Conservation (phyloP, 2,113 vertebrate species). For the Apistogramma diplotaenia region DNA sequence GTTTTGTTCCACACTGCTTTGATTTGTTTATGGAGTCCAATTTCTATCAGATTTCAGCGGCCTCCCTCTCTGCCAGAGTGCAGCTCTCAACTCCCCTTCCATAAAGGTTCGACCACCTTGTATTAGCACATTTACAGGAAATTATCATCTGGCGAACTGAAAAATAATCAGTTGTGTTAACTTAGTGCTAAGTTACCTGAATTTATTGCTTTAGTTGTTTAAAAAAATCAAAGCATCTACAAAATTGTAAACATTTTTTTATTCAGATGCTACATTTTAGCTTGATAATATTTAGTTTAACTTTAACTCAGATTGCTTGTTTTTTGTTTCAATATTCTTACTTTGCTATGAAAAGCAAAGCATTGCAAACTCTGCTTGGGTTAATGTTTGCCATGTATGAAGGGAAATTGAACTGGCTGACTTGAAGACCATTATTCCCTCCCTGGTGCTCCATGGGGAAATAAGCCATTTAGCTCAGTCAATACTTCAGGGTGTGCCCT, state of each 20-base stretch:
- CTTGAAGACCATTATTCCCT: slow-evolving; percentile 43
- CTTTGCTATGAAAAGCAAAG: background rate
- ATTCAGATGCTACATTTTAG: background rate
- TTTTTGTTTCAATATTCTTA: background rate
- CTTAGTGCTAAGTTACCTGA: slow-evolving; percentile 22
- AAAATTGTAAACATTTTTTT: background rate
- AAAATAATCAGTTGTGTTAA: slow-evolving; percentile 28
- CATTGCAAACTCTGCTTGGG: slow-evolving; percentile 10
- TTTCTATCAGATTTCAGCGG: slow-evolving; percentile 44
- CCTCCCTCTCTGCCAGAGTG: slow-evolving; percentile 37
- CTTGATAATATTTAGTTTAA: background rate
- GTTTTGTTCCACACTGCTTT: slow-evolving; percentile 33
- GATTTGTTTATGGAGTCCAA: slow-evolving; percentile 29
- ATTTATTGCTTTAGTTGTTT: background rate
- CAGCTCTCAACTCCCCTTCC: slow-evolving; percentile 32
- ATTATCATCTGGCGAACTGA: slow-evolving; percentile 35
- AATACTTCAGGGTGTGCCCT: slow-evolving; percentile 49
- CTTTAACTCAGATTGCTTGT: background rate
- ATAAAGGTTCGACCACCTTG: slow-evolving; percentile 41
- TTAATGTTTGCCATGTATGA: slow-evolving; percentile 21
- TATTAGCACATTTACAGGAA: slow-evolving; percentile 69
- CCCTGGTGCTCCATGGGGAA: slow-evolving; percentile 42
- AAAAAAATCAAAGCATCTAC: background rate
- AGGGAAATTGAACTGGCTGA: slow-evolving; percentile 32
- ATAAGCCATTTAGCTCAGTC: slow-evolving; percentile 58